These are phyloP conservation scores for Phyllopteryx taeniolatus DNA, from an alignment of 2,113 vertebrate species.

Conservation along the genomic window DNA sequence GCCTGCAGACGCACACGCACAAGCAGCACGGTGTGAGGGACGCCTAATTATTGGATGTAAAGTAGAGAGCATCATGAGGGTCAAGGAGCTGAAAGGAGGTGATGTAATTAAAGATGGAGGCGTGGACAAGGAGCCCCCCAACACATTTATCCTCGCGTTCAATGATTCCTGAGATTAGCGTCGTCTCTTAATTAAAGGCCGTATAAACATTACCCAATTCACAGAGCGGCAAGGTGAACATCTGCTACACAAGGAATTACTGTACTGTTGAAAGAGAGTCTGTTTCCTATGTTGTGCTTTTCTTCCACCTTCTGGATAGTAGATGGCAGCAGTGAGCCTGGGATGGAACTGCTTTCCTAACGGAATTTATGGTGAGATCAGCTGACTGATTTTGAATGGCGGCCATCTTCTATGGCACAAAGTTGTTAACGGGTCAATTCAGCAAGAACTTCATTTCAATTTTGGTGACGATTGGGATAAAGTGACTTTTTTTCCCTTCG, in stretches of 20 bases:
- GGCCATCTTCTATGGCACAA: background rate
- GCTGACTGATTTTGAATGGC: background rate
- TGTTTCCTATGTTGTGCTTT: conserved; percentile 28
- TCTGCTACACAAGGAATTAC: conserved; percentile 58
- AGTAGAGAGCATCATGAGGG: conserved; percentile 3
- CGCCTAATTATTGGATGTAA: background rate
- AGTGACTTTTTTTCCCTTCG: too few species aligned
- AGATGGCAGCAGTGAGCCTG: conserved; percentile 67
- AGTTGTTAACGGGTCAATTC: too few species aligned
- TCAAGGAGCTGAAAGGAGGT: conserved; percentile 12
- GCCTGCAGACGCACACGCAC: conserved; percentile 58
- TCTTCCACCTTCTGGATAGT: conserved; percentile 31
- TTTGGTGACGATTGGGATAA: too few species aligned
- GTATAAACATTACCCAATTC: conserved; percentile 62
- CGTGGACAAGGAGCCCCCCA: conserved; percentile 24
- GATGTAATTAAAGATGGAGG: conserved; percentile 45
- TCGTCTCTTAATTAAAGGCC: conserved; percentile 68
- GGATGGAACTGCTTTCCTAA: conserved; percentile 8
- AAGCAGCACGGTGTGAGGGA: background rate
- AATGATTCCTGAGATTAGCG: conserved; percentile 50
- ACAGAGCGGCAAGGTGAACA: conserved; percentile 67
- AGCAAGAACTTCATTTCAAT: too few species aligned
- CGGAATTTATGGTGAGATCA: background rate
- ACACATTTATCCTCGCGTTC: conserved; percentile 42
- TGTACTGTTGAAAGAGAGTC: background rate